Conservation (phyloP, 2,888 invertebrate genomes). For the Eulithis prunata region DNA sequence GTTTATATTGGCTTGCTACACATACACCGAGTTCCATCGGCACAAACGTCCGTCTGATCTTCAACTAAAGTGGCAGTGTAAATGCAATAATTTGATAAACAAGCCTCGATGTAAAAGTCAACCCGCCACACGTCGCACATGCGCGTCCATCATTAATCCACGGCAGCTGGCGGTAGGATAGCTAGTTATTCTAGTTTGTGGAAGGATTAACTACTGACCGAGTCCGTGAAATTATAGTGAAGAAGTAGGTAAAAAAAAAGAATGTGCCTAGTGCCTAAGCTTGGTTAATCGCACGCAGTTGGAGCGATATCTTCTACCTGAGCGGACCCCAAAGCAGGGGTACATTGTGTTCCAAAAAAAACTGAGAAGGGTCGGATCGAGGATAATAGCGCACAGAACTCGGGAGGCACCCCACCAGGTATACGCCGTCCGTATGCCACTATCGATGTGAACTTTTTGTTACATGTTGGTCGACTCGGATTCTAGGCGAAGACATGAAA, state of each 20-base stretch:
- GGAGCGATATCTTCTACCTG: conserved; percentile 65
- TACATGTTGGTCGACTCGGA: conserved; percentile 16
- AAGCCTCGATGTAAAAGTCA: conserved; percentile 31
- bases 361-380: conserved; percentile 73
- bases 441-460: conserved; percentile 40
- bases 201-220: conserved; percentile 43
- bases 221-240: conserved; percentile 32
- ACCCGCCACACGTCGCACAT: conserved; percentile 35
- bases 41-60: conserved; percentile 45
- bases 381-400: conserved; percentile 64
- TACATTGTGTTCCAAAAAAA: conserved; percentile 75
- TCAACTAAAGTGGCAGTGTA: conserved; percentile 62
- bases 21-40: conserved; percentile 47
- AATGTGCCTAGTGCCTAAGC: conserved; percentile 56
- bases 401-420: conserved; percentile 56
- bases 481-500: conserved; percentile 20
- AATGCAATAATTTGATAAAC: conserved; percentile 35
- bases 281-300: conserved; percentile 65
- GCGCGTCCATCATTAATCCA: conserved; percentile 55
- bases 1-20: conserved; percentile 49
- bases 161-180: conserved; percentile 63
- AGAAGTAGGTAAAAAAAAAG: conserved; percentile 42
- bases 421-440: conserved; percentile 41
- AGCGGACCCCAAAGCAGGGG: conserved; percentile 61
- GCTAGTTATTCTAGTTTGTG: conserved; percentile 59